Base-by-base conservation (phyloP, 2,797 vertebrate genomes). In the Paguma larvata region DNA sequence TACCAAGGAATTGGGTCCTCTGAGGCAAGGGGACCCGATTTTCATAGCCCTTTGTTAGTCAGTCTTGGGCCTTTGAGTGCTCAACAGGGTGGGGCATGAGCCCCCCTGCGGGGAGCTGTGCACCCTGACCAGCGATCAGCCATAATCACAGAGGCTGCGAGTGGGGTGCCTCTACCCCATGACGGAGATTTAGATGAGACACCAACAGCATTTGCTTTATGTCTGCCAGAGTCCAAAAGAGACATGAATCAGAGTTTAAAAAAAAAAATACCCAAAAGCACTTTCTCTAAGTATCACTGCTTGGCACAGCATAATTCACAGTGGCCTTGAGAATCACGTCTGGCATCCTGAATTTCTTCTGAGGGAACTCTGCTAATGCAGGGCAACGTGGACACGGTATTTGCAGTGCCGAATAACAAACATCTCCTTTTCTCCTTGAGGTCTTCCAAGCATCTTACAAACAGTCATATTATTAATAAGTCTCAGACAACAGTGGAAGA, bases 341-440 rank as follows among this genome's bases (percentile, higher is more conserved):
- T 85, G 41, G 38, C n/a, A 34, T 82, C n/a, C 34, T 88, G 32
- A 89, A 23, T 82, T 92, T 79, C 56, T 92, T 94, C 62, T 41
- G 21, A 72, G 85, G 68, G 53, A 92, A 75, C 83, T 94, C 59
- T 63, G 48, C 73, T 95, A 91, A 82, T n/a, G 34, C 3, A 91
- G 13, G 38, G 59, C 80, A 94, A 65, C 23, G 44, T 84, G 34
- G 68, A 85, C n/a, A 30, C 7, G 38, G 38, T 72, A 88, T 96
- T 73, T 93, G 41, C 30, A 89, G 80, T 18, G 68, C 65, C 8
- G 19, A 41, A 73, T 78, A 78, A 59, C 30, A 73, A 73, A 59
- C 21, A 73, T 53, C 83, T 38, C 59, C 48, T 73, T 90, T 78
- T 95, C 85, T 85, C 75, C 90, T 92, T 92, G 92, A 97, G 94